Evolutionary conservation across 1,140 invertebrate species (phyloP).

Genomic region (Polypedilum vanderplanki): DNA sequence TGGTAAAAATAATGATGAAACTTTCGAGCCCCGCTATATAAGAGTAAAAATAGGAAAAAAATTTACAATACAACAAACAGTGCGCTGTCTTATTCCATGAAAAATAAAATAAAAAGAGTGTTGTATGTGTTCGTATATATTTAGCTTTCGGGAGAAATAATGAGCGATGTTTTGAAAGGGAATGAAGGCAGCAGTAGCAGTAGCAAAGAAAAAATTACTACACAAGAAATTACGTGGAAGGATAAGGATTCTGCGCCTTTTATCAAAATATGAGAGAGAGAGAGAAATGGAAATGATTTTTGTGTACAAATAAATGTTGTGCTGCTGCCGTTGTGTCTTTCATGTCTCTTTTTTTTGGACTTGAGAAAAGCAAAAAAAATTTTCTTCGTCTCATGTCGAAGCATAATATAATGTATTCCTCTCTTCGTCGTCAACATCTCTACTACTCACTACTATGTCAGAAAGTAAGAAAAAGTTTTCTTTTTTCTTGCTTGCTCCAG

Average conservation of each 20-base stretch:
- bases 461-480: not conserved
- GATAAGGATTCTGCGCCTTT: slow-evolving; percentile 24
- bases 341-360: not conserved
- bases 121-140: not conserved
- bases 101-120: too few species aligned
- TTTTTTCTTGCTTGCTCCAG: not conserved
- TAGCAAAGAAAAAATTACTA: not conserved
- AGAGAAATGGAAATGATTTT: not conserved
- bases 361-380: not conserved
- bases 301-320: slow-evolving; percentile 23
- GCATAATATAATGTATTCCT: not conserved
- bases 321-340: not conserved
- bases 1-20: too few species aligned
- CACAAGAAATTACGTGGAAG: slow-evolving; percentile 25
- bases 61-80: not conserved
- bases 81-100: not conserved
- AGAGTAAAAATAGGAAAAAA: not conserved
- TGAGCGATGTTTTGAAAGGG: slow-evolving; percentile 3
- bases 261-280: not conserved
- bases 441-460: not conserved
- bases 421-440: not conserved
- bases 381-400: not conserved
- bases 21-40: too few species aligned
- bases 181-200: not conserved
- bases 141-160: not conserved